phyloP scores from a whole-genome alignment of 2,113 vertebrate genomes.

The Chaetura pelagica region DNA sequence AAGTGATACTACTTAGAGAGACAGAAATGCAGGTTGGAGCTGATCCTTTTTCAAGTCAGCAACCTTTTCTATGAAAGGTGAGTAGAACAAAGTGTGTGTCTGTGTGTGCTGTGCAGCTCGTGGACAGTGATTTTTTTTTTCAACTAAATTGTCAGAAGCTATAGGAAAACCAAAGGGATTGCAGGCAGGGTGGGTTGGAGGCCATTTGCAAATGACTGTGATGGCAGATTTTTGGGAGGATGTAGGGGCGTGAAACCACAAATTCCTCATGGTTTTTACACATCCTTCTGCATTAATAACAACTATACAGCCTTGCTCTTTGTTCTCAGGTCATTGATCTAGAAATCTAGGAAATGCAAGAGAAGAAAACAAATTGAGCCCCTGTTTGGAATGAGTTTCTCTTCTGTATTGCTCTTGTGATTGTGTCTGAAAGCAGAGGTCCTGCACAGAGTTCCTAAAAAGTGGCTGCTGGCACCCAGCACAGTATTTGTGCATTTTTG shows the following conservation, averaged over 20 bases:
- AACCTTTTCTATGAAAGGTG: neutral
- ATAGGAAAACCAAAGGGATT: neutral
- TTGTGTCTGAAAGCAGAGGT: neutral
- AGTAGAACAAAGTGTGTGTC: neutral
- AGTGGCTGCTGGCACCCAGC: neutral
- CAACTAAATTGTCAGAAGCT: neutral
- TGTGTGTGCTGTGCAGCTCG: neutral
- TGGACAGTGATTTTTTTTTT: neutral
- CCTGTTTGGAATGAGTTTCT: neutral
- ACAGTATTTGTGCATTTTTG: neutral
- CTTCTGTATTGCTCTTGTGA: neutral
- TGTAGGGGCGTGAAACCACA: neutral
- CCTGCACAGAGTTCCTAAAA: neutral
- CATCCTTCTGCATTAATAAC: neutral
- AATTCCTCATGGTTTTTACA: neutral
- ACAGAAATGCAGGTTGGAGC: neutral
- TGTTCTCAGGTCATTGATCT: neutral
- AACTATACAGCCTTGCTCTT: neutral
- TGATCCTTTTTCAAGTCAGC: neutral
- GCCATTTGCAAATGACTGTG: neutral
- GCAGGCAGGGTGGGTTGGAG: neutral
- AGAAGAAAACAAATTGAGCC: neutral
- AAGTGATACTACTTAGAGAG: neutral
- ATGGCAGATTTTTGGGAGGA: conserved; percentile 15
- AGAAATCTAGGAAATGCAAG: neutral